phyloP scores from a whole-genome alignment of 1,140 invertebrate genomes.

The Heliconius congener region DNA sequence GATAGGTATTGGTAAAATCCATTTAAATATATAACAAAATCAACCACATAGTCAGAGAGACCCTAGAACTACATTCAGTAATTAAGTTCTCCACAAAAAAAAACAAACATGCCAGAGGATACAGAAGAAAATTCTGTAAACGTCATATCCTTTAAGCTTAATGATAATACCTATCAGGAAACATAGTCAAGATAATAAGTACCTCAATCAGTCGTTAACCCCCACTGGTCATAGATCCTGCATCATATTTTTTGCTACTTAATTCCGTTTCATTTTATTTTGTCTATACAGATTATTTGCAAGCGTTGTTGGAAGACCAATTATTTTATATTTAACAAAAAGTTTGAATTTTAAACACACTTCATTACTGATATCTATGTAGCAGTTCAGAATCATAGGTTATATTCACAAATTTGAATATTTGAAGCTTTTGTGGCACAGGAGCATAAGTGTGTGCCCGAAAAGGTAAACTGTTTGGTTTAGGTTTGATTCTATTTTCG shows the following conservation, averaged over 20 bases:
- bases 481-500: no score
- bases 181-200: not conserved
- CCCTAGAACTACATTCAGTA: not conserved
- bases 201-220: conserved; percentile 14
- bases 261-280: not conserved
- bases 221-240: conserved; percentile 1
- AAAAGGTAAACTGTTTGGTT: no score
- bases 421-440: no score
- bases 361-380: no score
- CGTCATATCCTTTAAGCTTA: not conserved
- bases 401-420: no score
- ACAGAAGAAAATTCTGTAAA: not conserved
- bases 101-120: not conserved
- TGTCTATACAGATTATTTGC: not conserved
- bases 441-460: no score
- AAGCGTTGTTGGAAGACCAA: no score
- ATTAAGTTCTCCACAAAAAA: not conserved
- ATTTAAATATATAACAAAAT: no score
- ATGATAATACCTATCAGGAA: not conserved
- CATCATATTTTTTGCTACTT: not conserved
- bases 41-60: not conserved
- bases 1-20: no score
- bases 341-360: no score
- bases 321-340: no score
- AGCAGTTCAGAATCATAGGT: no score